Percentiles rank a stretch among this genome's conserved stretches.
phyloP scores from a whole-genome alignment of 2,113 vertebrate genomes.

The Toxotes jaculatrix region DNA sequence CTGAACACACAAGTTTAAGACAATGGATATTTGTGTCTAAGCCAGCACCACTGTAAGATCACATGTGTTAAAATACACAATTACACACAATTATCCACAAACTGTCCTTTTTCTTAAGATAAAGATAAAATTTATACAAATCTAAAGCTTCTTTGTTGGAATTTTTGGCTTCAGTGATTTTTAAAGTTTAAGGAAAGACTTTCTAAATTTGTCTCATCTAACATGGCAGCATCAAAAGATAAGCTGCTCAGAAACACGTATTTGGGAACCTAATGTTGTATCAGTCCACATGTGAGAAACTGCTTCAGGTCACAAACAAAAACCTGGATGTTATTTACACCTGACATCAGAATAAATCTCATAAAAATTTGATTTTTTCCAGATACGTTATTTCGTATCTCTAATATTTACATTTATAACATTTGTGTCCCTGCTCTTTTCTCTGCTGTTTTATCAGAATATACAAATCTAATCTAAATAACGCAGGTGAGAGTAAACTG shows the following conservation, averaged over 20 bases:
- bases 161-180: background rate
- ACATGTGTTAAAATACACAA: background rate
- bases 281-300: background rate
- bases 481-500: background rate
- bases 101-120: background rate
- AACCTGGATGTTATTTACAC: background rate
- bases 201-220: background rate
- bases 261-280: background rate
- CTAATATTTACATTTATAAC: background rate
- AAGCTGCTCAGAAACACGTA: background rate
- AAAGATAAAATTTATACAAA: background rate
- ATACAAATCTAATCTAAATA: too few species aligned
- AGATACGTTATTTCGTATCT: background rate
- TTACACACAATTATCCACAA: background rate
- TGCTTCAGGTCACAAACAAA: background rate
- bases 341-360: background rate
- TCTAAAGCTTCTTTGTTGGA: background rate
- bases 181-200: background rate
- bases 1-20: constrained; percentile 16
- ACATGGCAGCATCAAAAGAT: background rate
- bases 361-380: background rate
- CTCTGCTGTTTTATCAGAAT: too few species aligned
- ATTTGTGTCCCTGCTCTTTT: too few species aligned
- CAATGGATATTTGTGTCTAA: background rate
- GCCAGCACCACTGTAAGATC: background rate